Conservation (phyloP, 2,888 invertebrate species). For the Rhaphigaster nebulosa region DNA sequence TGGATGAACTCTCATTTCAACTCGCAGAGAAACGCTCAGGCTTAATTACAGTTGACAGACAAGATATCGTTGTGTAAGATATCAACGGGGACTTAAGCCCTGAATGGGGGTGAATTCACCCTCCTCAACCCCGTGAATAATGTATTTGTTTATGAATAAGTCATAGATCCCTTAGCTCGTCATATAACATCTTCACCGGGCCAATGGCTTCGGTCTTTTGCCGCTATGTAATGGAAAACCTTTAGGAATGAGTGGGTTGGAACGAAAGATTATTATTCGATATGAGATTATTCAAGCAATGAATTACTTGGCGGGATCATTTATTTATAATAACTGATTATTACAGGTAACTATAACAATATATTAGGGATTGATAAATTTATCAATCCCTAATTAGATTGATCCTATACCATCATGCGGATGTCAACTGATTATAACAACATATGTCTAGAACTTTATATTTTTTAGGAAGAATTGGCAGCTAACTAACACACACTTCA, state of each 20-base stretch:
- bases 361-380: too few relatives aligned
- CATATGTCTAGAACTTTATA: too few relatives aligned
- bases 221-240: background rate
- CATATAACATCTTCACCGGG: background rate
- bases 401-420: too few relatives aligned
- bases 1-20: background rate
- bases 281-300: too few relatives aligned
- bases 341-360: too few relatives aligned
- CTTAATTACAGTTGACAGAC: slow-evolving; percentile 22
- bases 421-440: too few relatives aligned
- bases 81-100: background rate
- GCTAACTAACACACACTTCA: too few relatives aligned
- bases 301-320: too few relatives aligned
- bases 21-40: background rate
- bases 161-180: slow-evolving; percentile 29
- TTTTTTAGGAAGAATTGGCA: too few relatives aligned
- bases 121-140: background rate
- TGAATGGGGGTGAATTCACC: slow-evolving; percentile 16
- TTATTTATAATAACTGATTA: too few relatives aligned
- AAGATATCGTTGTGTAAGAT: slow-evolving; percentile 1
- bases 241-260: background rate
- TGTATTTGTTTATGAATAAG: slow-evolving; percentile 35
- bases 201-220: background rate
- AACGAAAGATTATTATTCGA: background rate
- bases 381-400: too few relatives aligned